Evolutionary conservation across 2,888 invertebrate genomes (phyloP).

Genomic region (Xylota segnis): DNA sequence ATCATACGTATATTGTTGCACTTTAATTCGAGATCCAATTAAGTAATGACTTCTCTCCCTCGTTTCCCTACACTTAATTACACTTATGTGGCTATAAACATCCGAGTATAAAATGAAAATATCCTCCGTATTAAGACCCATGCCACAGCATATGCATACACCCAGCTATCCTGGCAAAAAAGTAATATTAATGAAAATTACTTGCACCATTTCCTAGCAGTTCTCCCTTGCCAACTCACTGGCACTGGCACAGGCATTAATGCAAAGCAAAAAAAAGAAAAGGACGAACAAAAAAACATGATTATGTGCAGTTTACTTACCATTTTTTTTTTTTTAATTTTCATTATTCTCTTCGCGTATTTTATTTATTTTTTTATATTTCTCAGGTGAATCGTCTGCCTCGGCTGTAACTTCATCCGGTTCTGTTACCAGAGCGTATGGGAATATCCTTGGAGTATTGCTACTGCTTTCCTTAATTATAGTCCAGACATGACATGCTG

Average conservation of each 20-base stretch:
- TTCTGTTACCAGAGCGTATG: constrained; percentile 81
- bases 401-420: constrained; percentile 83
- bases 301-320: constrained; percentile 9
- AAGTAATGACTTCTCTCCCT: constrained; percentile 7
- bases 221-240: not conserved
- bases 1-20: not conserved
- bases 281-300: not conserved
- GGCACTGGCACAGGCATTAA: not conserved
- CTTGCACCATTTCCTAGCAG: constrained; percentile 12
- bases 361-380: constrained; percentile 10
- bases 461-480: constrained; percentile 80
- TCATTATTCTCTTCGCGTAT: not conserved
- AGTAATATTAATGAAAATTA: constrained; percentile 5
- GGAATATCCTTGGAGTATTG: constrained; percentile 80
- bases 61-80: not conserved
- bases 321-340: constrained; percentile 1
- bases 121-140: not conserved
- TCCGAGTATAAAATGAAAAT: constrained; percentile 3
- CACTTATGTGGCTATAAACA: not conserved
- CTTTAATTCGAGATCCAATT: constrained; percentile 7
- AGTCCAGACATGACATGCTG: constrained; percentile 82
- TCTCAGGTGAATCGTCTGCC: constrained; percentile 83
- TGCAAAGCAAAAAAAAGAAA: not conserved
- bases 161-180: constrained; percentile 1
- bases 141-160: not conserved